Percentiles rank a stretch among this genome's conserved stretches.
Evolutionary conservation across 2,888 invertebrate genomes (phyloP).

Genomic region (Geotrupes spiniger): DNA sequence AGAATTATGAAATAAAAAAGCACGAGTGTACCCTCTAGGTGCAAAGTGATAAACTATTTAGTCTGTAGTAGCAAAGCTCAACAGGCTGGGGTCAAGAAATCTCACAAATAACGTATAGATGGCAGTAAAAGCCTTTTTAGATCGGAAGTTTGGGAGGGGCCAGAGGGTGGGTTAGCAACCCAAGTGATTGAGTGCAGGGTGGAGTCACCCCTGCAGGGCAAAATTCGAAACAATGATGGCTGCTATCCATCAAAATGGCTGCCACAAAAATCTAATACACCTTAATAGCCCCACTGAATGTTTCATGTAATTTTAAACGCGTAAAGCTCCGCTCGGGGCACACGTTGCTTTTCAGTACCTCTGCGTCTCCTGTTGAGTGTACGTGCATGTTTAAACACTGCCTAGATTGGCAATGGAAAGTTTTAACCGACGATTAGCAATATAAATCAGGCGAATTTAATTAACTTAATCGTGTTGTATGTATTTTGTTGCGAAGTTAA

Average conservation of each 20-base stretch:
- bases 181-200: conserved; percentile 60
- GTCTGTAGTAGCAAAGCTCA: conserved; percentile 36
- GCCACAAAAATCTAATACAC: conserved; percentile 32
- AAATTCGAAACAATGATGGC: conserved; percentile 58
- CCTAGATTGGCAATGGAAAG: too few species aligned
- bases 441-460: too few species aligned
- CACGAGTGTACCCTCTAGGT: conserved; percentile 46
- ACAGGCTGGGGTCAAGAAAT: conserved; percentile 48
- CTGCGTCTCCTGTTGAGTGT: conserved; percentile 2
- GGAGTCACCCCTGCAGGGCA: conserved; percentile 51
- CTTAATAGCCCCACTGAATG: not conserved
- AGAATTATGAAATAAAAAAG: too few species aligned
- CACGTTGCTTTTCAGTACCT: conserved; percentile 12
- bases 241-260: conserved; percentile 61
- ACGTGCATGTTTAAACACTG: conserved; percentile 4
- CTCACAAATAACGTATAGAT: conserved; percentile 49
- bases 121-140: conserved; percentile 45
- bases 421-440: too few species aligned
- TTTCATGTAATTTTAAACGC: conserved; percentile 14
- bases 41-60: conserved; percentile 49
- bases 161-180: conserved; percentile 50
- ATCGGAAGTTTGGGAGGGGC: conserved; percentile 39
- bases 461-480: too few species aligned
- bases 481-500: too few species aligned
- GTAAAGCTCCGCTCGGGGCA: conserved; percentile 14